Percentiles rank a stretch among this genome's conserved stretches.
These are phyloP conservation scores for Asbolus verrucosus DNA, from an alignment of 1,140 invertebrate species.

Conservation along the genomic window DNA sequence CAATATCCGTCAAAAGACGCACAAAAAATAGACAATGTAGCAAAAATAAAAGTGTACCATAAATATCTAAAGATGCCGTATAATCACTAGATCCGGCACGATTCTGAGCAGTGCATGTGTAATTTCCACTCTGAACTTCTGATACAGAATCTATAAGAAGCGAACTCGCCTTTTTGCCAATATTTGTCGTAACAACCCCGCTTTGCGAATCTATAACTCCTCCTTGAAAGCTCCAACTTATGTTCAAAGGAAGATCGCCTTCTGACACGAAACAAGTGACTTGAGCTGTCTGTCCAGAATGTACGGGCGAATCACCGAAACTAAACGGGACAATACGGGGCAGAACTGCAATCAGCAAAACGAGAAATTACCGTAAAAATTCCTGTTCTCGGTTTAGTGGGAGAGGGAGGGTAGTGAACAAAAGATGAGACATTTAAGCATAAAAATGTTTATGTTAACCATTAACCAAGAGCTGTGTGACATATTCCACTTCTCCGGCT, in stretches of 20 bases:
- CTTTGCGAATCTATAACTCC: slow-evolving; percentile 51
- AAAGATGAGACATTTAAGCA: slow-evolving; percentile 1
- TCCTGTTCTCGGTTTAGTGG: slow-evolving; percentile 4
- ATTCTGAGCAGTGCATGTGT: slow-evolving; percentile 68
- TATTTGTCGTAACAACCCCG: slow-evolving; percentile 73
- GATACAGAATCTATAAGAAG: slow-evolving; percentile 76
- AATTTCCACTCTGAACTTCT: slow-evolving; percentile 68
- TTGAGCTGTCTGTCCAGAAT: slow-evolving; percentile 80
- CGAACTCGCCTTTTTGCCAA: slow-evolving; percentile 76
- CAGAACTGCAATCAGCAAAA: slow-evolving; percentile 73
- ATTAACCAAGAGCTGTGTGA: slow-evolving; percentile 75
- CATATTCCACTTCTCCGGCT: slow-evolving; percentile 78
- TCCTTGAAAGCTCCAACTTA: slow-evolving; percentile 72
- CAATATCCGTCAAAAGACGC: slow-evolving; percentile 33
- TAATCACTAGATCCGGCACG: slow-evolving; percentile 69
- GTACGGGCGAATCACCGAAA: slow-evolving; percentile 73
- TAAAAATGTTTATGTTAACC: slow-evolving; percentile 67
- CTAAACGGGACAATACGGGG: slow-evolving; percentile 73
- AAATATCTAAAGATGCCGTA: slow-evolving; percentile 75
- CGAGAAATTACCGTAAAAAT: slow-evolving; percentile 42
- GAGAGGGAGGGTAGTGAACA: slow-evolving; percentile 24
- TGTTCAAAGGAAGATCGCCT: slow-evolving; percentile 74
- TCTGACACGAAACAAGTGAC: slow-evolving; percentile 75
- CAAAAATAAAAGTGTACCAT: slow-evolving; percentile 68
- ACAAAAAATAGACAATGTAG: slow-evolving; percentile 7